Conservation (phyloP, 2,888 invertebrate genomes). For the Ochropleura plecta region DNA sequence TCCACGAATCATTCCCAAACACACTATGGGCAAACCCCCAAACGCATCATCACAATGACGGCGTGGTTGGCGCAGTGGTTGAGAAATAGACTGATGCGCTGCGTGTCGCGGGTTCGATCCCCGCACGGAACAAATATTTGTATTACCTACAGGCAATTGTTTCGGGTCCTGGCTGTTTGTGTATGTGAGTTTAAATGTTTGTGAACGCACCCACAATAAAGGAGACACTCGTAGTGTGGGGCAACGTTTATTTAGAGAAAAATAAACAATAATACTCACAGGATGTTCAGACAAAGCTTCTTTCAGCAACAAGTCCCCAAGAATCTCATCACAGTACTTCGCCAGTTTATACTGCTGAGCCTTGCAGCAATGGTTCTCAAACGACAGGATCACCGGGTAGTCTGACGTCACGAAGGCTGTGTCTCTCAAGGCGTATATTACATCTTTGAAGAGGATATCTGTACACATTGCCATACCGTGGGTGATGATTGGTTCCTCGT, state of each 20-base stretch:
- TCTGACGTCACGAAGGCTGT: constrained; percentile 99
- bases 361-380: constrained; percentile 99
- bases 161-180: too few species aligned
- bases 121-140: too few species aligned
- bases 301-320: constrained; percentile 97
- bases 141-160: too few species aligned
- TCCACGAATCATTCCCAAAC: too few species aligned
- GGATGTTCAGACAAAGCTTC: constrained; percentile 96
- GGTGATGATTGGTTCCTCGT: constrained; percentile 99
- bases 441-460: constrained; percentile 99
- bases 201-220: too few species aligned
- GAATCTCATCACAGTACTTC: constrained; percentile 99
- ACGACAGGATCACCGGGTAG: constrained; percentile 98
- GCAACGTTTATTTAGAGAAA: too few species aligned
- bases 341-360: constrained; percentile 99
- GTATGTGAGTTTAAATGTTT: too few species aligned
- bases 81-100: too few species aligned
- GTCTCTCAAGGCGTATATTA: constrained; percentile 98
- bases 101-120: too few species aligned
- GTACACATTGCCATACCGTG: constrained; percentile 99
- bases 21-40: not conserved
- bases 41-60: not conserved
- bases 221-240: too few species aligned
- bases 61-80: too few species aligned
- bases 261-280: constrained; percentile 87